These are phyloP conservation scores for Acromyrmex echinatior DNA, from an alignment of 1,140 invertebrate genomes.

Conservation along the genomic window DNA sequence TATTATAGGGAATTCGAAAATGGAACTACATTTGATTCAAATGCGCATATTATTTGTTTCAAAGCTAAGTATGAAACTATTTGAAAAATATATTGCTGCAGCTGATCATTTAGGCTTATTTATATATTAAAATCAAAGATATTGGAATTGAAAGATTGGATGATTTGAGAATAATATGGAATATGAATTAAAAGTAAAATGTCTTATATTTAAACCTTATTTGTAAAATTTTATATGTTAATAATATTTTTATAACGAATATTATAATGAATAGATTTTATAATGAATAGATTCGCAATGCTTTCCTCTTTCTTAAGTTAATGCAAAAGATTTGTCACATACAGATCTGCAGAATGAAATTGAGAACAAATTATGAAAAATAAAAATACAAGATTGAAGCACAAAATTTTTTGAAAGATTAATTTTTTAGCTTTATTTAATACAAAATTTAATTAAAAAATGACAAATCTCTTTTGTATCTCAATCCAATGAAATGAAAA, in stretches of 20 bases:
- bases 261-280: constrained; percentile 14
- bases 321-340: background rate
- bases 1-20: constrained; percentile 9
- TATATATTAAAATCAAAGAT: background rate
- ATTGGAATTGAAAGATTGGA: background rate
- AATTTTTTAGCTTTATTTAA: background rate
- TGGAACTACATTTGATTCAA: background rate
- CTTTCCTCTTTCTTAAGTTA: background rate
- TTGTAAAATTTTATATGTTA: background rate
- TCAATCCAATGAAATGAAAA: background rate
- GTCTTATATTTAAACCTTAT: background rate
- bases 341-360: background rate
- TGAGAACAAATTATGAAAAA: background rate
- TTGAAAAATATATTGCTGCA: background rate
- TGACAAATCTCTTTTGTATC: background rate
- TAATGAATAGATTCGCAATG: background rate
- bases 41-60: background rate
- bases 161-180: background rate
- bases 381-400: background rate
- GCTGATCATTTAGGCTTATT: background rate
- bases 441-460: background rate
- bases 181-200: background rate
- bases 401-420: background rate
- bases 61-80: background rate
- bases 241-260: background rate